A percentile compares a stretch with the other conserved stretches of the same genome.
These are phyloP conservation scores for Habrosyne pyritoides DNA, from an alignment of 2,888 invertebrate genomes.

Conservation along the genomic window DNA sequence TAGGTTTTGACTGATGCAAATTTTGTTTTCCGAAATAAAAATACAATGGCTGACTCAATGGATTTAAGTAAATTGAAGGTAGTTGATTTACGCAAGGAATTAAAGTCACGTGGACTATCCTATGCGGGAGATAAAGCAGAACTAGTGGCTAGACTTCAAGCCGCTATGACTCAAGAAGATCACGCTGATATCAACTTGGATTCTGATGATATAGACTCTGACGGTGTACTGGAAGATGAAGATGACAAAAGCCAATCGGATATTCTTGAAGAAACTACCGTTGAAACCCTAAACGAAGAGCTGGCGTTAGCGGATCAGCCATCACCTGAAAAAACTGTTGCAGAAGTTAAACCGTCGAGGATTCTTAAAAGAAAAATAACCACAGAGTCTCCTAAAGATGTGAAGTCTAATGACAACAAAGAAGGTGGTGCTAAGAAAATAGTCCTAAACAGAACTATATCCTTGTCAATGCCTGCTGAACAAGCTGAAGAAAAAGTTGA, in stretches of 20 bases:
- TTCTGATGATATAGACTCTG: slow-evolving; percentile 81
- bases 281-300: slow-evolving; percentile 70
- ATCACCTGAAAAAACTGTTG: slow-evolving; percentile 40
- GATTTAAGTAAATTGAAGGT: slow-evolving; percentile 86
- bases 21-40: neutral
- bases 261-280: slow-evolving; percentile 66
- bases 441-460: slow-evolving; percentile 82
- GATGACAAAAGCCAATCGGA: slow-evolving; percentile 78
- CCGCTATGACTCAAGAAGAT: slow-evolving; percentile 77
- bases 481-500: slow-evolving; percentile 39
- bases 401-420: slow-evolving; percentile 48
- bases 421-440: slow-evolving; percentile 84
- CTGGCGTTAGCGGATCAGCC: slow-evolving; percentile 61
- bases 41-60: slow-evolving; percentile 55
- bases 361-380: slow-evolving; percentile 66
- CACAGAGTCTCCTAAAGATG: slow-evolving; percentile 41
- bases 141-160: slow-evolving; percentile 89
- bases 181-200: slow-evolving; percentile 68
- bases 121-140: slow-evolving; percentile 92
- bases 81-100: slow-evolving; percentile 91
- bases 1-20: neutral
- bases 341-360: slow-evolving; percentile 55
- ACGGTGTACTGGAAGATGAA: slow-evolving; percentile 80
- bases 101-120: slow-evolving; percentile 90
- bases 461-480: slow-evolving; percentile 47